Evolutionary conservation across 2,797 vertebrate genomes (phyloP), one percentile per base, ranked within the genome.

Genomic region (Rachycentron canadum): DNA sequence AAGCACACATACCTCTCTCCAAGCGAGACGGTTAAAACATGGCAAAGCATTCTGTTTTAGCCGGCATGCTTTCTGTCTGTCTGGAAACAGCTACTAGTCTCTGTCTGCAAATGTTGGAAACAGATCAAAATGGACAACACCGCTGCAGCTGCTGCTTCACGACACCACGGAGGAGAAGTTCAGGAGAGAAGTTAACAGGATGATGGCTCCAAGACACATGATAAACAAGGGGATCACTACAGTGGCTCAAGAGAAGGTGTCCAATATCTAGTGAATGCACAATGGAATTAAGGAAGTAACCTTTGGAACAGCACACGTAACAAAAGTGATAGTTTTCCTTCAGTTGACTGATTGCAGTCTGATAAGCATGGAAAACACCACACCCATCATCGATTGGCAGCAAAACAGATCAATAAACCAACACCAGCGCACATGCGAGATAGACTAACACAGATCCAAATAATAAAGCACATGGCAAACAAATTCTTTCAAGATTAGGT

Each of bases 291-390:
- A 93, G 68, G 81, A 78, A 41, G 86, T 91, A 94, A 94, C 91
- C 92, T 95, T 92, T 93, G 87, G 81, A 94, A 91, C 92, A 91
- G 92, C 89, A 87, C 67, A 78, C 66, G 74, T 85, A 93, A 93
- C 91, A 91, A 83, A 96, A 92, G 90, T 89, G 90, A 96, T 93
- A 94, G 92, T 93, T 92, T 94, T 95, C 91, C 90, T 85, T 83
- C 92, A 94, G 86, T 90, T 96, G 94, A 95, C 91, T 94, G 94
- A 95, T 95, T 95, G 95, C 79, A 93, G 86, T 87, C 90, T 92
- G 93, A 95, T 95, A 94, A 92, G 89, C 91, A 89, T 89, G 91
- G 94, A 94, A 94, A 95, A 95, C 91, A 93, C 91, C 93, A 93
- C 94, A 93, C 93, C 92, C 93, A 90, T 90, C 90, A 96, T 95